Base-by-base conservation (phyloP, 2,113 vertebrate species). In the Tursiops truncatus region DNA sequence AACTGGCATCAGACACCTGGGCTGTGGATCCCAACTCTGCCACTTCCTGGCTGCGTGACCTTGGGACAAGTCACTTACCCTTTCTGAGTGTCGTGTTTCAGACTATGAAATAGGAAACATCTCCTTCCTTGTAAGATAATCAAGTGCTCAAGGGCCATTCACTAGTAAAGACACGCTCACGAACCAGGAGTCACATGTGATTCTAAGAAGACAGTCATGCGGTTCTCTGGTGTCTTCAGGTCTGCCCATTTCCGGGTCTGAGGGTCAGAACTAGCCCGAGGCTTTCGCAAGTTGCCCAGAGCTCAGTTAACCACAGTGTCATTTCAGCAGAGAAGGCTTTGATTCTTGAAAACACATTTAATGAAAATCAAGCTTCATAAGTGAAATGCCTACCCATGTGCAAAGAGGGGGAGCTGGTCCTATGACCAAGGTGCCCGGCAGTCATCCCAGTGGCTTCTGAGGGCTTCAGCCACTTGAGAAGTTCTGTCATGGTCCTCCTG, bases 311-410 rank as follows among this genome's bases (percentile, higher is more conserved):
- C 56, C 70, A 80, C 33, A 36, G 1, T 41, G 36, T 20, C 8
- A 25, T 67, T n/a, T 74, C 47, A 89, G 28, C 86, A 92, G 20
- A 93, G n/a, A 23, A 44, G 28, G 44, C 58, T 76, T 50, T 65
- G 58, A 50, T 11, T 83, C 70, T 95, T 89, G 50, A 81, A 94
- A 94, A 94, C 38, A 44, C 6, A 14, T 94, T 94, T 97, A 97
- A 87, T 97, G 60, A 50, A 91, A 92, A 76, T 53, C 38, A 41
- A 73, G 82, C 31, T 83, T 89, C 26, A 4, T 12, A 38, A 80
- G 44, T 80, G 28, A 77, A 50, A 83, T 25, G 18, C 20, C 70
- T 11, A 8, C 26, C 26, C 50, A 1, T 0, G 5, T 1, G n/a
- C 87, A 25, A 83, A 70, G 18, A 41, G 38, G 47, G 23, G 76